Evolutionary conservation across 2,888 invertebrate species (phyloP).

Genomic region (Autographa gamma): DNA sequence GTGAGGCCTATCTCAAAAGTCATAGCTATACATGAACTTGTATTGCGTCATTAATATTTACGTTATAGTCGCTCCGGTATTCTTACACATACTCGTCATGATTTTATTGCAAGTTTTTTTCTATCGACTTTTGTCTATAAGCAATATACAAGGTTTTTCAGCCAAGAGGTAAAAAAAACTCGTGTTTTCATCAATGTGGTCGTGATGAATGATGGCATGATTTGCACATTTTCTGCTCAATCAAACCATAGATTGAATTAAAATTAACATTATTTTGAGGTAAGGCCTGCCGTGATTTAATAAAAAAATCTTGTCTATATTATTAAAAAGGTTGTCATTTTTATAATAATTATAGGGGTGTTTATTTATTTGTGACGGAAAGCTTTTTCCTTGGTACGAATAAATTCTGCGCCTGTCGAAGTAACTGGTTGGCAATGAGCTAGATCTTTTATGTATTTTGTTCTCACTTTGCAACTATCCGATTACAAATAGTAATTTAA

Average conservation of each 20-base stretch:
- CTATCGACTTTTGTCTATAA: not conserved
- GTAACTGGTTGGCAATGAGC: not conserved
- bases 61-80: not conserved
- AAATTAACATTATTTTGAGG: too few relatives aligned
- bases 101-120: not conserved
- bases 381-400: too few relatives aligned
- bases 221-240: not conserved
- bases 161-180: not conserved
- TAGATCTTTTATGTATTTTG: not conserved
- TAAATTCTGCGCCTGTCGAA: not conserved
- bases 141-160: not conserved
- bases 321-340: too few relatives aligned
- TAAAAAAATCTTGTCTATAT: too few relatives aligned
- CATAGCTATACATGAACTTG: not conserved
- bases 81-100: not conserved
- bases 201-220: not conserved
- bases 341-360: too few relatives aligned
- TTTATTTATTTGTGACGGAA: too few relatives aligned
- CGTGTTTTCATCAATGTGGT: not conserved
- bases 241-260: not conserved
- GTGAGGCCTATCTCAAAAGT: not conserved
- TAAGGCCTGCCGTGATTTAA: too few relatives aligned
- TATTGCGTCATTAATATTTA: conserved; percentile 1
- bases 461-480: not conserved
- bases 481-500: not conserved